phyloP scores from a whole-genome alignment of 2,888 invertebrate species.

The Heliconius erato region DNA sequence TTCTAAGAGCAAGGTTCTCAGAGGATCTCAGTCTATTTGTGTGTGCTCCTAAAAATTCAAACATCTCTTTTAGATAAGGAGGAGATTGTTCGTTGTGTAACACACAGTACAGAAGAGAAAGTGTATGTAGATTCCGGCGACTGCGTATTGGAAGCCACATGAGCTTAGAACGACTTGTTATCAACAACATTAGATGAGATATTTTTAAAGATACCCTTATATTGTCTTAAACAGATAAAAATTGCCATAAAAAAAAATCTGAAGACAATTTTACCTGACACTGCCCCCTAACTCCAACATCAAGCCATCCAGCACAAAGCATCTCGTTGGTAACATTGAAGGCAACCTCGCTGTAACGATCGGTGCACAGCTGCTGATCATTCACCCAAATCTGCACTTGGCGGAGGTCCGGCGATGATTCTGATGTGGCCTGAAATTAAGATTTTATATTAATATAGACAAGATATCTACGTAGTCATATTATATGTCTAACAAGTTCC shows the following conservation, averaged over 20 bases:
- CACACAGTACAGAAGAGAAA: no score
- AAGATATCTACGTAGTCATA: no score
- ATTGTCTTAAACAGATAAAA: not conserved
- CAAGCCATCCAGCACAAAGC: conserved; percentile 71
- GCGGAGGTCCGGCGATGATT: conserved; percentile 62
- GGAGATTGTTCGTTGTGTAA: no score
- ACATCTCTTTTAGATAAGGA: no score
- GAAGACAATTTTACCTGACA: conserved; percentile 59
- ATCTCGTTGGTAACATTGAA: conserved; percentile 64
- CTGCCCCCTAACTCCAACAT: conserved; percentile 71
- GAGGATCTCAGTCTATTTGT: no score
- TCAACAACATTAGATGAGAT: not conserved
- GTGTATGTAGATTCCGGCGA: no score
- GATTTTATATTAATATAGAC: not conserved
- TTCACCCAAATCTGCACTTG: conserved; percentile 65
- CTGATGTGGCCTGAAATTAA: conserved; percentile 21
- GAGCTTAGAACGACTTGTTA: no score
- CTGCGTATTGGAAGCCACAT: no score
- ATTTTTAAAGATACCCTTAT: not conserved
- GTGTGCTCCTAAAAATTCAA: no score
- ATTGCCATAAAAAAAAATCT: not conserved
- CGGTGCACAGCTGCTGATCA: conserved; percentile 64
- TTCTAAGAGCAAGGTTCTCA: no score
- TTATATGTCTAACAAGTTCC: not conserved
- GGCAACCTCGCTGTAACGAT: conserved; percentile 61